Evolutionary conservation across 2,113 vertebrate species (phyloP).

Genomic region (Ceyx melanurus): DNA sequence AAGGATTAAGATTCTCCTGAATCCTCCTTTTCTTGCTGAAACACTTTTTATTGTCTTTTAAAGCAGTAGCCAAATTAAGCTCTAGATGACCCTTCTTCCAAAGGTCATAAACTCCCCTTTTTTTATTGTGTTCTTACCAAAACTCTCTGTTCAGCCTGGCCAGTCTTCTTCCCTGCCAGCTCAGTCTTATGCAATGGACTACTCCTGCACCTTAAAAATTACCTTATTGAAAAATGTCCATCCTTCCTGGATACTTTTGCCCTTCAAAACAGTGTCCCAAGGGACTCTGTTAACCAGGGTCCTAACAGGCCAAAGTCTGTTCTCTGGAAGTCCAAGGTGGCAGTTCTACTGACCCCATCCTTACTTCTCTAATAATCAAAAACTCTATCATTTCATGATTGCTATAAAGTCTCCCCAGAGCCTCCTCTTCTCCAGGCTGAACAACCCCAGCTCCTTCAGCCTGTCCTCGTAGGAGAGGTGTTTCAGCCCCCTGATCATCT

Average conservation of each 20-base stretch:
- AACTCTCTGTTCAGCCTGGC: neutral
- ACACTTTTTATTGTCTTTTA: neutral
- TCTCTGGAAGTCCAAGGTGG: neutral
- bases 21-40: neutral
- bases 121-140: neutral
- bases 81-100: neutral
- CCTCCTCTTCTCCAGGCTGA: too few relatives aligned
- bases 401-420: neutral
- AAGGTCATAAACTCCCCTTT: neutral
- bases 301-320: too few relatives aligned
- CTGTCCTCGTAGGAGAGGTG: too few relatives aligned
- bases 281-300: too few relatives aligned
- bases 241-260: neutral
- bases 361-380: neutral
- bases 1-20: neutral
- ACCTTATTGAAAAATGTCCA: neutral
- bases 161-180: neutral
- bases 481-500: too few relatives aligned
- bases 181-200: neutral
- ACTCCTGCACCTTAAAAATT: neutral
- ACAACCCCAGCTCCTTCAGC: too few relatives aligned
- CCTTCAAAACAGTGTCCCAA: too few relatives aligned
- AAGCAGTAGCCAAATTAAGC: neutral
- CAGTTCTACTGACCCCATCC: neutral
- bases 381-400: neutral